These are phyloP conservation scores for Hirundo rustica DNA, from an alignment of 2,797 vertebrate species.

Conservation along the genomic window DNA sequence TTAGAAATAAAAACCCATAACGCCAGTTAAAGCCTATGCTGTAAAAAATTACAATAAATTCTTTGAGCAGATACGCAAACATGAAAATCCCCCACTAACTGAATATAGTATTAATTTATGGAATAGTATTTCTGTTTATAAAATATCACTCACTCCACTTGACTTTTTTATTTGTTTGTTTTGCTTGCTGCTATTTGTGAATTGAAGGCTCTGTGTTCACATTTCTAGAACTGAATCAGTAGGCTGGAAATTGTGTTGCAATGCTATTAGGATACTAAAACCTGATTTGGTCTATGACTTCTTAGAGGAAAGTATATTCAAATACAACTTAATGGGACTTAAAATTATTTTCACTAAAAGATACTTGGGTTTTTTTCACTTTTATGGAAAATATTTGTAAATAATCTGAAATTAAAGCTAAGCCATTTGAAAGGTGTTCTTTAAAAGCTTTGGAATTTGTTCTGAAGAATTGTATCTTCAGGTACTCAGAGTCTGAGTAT, in stretches of 20 bases:
- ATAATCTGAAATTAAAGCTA: not conserved
- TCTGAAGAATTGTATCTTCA: not conserved
- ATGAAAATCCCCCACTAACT: not conserved
- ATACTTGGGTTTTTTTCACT: not conserved
- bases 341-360: not conserved
- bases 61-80: not conserved
- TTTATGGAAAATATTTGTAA: not conserved
- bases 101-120: not conserved
- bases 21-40: fast-evolving
- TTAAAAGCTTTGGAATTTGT: not conserved
- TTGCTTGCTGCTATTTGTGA: not conserved
- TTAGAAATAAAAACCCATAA: not conserved
- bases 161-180: not conserved
- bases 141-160: not conserved
- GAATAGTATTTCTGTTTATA: not conserved
- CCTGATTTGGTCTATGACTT: not conserved
- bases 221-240: not conserved
- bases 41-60: not conserved
- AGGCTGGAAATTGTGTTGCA: not conserved
- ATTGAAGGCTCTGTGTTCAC: not conserved
- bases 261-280: not conserved
- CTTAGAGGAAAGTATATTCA: not conserved
- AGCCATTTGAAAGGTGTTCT: not conserved
- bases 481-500: not conserved
- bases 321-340: not conserved